Base-by-base conservation (phyloP, 2,113 vertebrate genomes). In the human region DNA sequence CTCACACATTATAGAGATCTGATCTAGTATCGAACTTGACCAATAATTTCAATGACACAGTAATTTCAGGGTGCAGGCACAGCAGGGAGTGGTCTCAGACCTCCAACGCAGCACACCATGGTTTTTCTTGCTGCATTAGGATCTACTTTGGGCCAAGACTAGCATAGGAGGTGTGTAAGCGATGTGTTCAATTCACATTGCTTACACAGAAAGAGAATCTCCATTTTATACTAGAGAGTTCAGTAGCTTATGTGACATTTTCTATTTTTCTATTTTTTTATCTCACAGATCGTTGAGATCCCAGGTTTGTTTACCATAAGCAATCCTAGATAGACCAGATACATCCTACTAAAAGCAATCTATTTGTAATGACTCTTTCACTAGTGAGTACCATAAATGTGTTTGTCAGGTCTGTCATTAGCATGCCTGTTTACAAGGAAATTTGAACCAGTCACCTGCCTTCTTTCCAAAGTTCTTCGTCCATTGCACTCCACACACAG, bases 401-500 rank as follows among this genome's bases (percentile, higher is more conserved):
- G 45, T 89, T 73, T 79, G 32, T 22, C 68, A 79, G 55, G 17
- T 89, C 38, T 91, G 35, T 79, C 22, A 52, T 40, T 40, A 79
- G 64, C 14, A 61, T 38, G 22, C 30, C 59, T 61, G 25, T 89
- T 92, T 84, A 81, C 25, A 81, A 83, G 89, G 30, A 68, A 22
- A 96, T 87, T 35, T 70, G 75, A 94, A 76, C 30, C 0, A 0
- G 23, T n/a, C 11, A 43, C 45, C 55, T 93, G 25, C 52, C 27
- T 84, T 85, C 59, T 91, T 89, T 92, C 50, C 27, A 35, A 82
- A 93, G n/a, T 61, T 68, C 59, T 84, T 90, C 30, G 48, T 70
- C 12, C n/a, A 43, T 8, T 38, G 16, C 35, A 76, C 14, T 52
- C 35, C 18, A 9, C 40, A 50, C 30, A n/a, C n/a, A 32, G 20